These are phyloP conservation scores for Urophycis tenuis DNA, from an alignment of 2,797 vertebrate genomes.

Conservation along the genomic window DNA sequence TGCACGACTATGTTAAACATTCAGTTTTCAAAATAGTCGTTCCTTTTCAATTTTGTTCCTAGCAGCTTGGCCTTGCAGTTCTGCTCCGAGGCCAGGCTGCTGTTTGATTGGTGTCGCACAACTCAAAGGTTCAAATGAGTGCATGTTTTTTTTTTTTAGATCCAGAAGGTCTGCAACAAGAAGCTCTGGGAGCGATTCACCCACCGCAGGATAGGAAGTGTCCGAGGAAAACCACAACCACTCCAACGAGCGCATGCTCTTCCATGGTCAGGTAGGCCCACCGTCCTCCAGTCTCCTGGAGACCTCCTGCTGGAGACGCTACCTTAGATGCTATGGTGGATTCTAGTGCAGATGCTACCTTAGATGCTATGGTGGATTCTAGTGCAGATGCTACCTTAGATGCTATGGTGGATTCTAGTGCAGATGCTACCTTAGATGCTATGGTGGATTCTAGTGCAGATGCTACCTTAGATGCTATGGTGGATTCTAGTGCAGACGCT, in stretches of 20 bases:
- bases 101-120: neutral
- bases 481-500: neutral
- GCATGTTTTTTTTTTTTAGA: slow-evolving; percentile 57
- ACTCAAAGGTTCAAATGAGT: neutral
- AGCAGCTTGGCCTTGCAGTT: neutral
- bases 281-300: neutral
- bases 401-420: no score
- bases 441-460: neutral
- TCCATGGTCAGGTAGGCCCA: slow-evolving; percentile 74
- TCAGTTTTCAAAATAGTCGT: no score
- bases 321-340: neutral
- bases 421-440: neutral
- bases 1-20: neutral
- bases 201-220: slow-evolving; percentile 85
- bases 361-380: no score
- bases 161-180: slow-evolving; percentile 89
- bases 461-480: no score
- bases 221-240: slow-evolving; percentile 89
- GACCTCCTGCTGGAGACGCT: neutral
- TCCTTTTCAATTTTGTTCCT: no score
- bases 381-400: neutral
- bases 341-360: neutral
- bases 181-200: slow-evolving; percentile 83
- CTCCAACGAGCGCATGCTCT: slow-evolving; percentile 86
- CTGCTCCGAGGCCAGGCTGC: neutral